A percentile compares a stretch with the other conserved stretches of the same genome.
Evolutionary conservation across 2,888 invertebrate genomes (phyloP).

Genomic region (Hydraecia micacea): DNA sequence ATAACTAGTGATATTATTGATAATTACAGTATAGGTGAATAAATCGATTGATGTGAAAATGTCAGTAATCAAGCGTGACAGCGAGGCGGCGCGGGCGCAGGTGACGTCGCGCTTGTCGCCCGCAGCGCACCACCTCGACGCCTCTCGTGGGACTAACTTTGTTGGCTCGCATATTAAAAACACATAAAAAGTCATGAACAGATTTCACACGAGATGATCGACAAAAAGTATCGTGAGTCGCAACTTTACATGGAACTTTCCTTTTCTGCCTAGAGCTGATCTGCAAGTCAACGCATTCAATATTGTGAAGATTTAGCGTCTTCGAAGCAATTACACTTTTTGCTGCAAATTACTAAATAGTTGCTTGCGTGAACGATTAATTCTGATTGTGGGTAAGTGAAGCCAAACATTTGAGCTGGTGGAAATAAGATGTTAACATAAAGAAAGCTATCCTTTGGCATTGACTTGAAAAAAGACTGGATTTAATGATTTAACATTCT

Average conservation of each 20-base stretch:
- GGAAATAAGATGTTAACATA: conserved; percentile 9
- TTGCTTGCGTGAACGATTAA: conserved; percentile 36
- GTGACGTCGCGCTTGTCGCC: conserved; percentile 18
- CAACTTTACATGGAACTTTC: conserved; percentile 82
- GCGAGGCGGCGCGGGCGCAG: conserved; percentile 24
- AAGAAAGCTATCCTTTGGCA: conserved; percentile 6
- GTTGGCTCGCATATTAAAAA: conserved; percentile 63
- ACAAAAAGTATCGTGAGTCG: conserved; percentile 82
- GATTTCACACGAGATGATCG: conserved; percentile 84
- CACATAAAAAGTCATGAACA: conserved; percentile 69
- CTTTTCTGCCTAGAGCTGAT: conserved; percentile 79
- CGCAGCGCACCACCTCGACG: conserved; percentile 16
- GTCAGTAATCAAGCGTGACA: conserved; percentile 47
- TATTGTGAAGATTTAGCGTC: conserved; percentile 50
- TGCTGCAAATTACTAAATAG: conserved; percentile 43
- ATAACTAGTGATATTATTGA: conserved; percentile 20
- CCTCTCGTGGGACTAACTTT: conserved; percentile 54
- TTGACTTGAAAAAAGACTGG: neutral
- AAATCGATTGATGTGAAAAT: conserved; percentile 50
- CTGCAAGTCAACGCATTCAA: conserved; percentile 70
- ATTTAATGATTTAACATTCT: neutral
- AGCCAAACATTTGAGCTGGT: conserved; percentile 8
- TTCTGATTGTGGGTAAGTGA: conserved; percentile 31
- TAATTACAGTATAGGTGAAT: conserved; percentile 21
- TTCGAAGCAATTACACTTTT: conserved; percentile 56